Conservation (phyloP, 2,888 invertebrate species). For the Platerodrilus igneus region DNA sequence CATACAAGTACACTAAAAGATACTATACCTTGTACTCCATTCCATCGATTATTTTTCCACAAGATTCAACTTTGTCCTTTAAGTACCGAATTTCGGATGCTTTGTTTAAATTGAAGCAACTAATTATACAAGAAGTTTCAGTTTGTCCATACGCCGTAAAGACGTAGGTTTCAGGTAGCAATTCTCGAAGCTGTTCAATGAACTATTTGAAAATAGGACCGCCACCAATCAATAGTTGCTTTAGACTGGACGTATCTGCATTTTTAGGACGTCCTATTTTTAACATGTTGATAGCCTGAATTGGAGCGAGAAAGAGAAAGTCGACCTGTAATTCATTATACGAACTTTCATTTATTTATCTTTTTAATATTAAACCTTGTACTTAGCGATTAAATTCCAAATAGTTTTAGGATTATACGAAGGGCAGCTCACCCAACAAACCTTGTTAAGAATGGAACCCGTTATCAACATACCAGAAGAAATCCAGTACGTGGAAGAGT, state of each 20-base stretch:
- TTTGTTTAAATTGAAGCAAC: background rate
- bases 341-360: no score
- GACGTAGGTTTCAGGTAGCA: no score
- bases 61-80: background rate
- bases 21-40: conserved; percentile 36
- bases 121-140: conserved; percentile 13
- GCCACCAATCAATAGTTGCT: no score
- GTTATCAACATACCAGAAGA: conserved; percentile 33
- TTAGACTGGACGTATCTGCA: no score
- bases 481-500: conserved; percentile 40
- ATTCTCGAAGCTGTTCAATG: conserved; percentile 29
- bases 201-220: no score
- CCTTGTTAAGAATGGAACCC: conserved; percentile 28
- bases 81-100: background rate
- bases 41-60: conserved; percentile 29
- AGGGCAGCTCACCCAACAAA: conserved; percentile 32
- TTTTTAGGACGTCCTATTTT: no score
- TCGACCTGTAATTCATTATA: background rate
- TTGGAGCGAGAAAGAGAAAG: no score
- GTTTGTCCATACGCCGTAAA: no score
- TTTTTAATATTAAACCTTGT: no score
- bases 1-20: no score
- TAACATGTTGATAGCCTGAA: no score
- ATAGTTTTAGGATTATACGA: conserved; percentile 29
- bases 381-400: conserved; percentile 37